phyloP scores from a whole-genome alignment of 2,888 invertebrate species.

The Xylota sylvarum region DNA sequence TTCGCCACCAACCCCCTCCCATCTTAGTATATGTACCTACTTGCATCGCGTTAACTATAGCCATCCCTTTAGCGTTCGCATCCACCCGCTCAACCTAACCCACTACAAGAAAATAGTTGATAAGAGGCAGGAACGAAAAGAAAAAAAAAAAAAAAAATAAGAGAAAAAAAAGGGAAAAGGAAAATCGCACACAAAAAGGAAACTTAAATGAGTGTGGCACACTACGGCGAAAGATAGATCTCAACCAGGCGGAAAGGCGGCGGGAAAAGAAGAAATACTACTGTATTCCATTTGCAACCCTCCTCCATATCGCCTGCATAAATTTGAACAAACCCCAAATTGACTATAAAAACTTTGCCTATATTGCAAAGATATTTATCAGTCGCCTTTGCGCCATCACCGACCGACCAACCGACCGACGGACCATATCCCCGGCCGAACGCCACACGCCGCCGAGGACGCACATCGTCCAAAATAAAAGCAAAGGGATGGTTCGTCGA shows the following conservation, averaged over 20 bases:
- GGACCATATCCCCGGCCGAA: slow-evolving; percentile 6
- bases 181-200: slow-evolving; percentile 59
- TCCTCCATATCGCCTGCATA: slow-evolving; percentile 62
- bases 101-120: slow-evolving; percentile 51
- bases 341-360: slow-evolving; percentile 83
- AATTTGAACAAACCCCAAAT: slow-evolving; percentile 81
- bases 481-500: slow-evolving; percentile 67
- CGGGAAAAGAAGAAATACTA: slow-evolving; percentile 32
- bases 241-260: slow-evolving; percentile 52
- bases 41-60: slow-evolving; percentile 66
- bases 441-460: slow-evolving; percentile 38
- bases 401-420: slow-evolving; percentile 26
- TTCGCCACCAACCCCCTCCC: background rate
- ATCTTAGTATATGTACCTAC: slow-evolving; percentile 33
- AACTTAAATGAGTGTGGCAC: slow-evolving; percentile 67
- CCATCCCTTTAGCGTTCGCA: slow-evolving; percentile 48
- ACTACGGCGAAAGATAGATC: slow-evolving; percentile 52
- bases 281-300: slow-evolving; percentile 65
- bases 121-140: slow-evolving; percentile 54
- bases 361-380: slow-evolving; percentile 84
- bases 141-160: slow-evolving; percentile 41
- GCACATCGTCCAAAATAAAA: slow-evolving; percentile 54
- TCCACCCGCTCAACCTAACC: slow-evolving; percentile 8
- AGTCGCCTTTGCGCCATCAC: slow-evolving; percentile 69
- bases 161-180: slow-evolving; percentile 48